These are phyloP conservation scores for Chironomus riparius DNA, from an alignment of 2,888 invertebrate genomes.

Conservation along the genomic window DNA sequence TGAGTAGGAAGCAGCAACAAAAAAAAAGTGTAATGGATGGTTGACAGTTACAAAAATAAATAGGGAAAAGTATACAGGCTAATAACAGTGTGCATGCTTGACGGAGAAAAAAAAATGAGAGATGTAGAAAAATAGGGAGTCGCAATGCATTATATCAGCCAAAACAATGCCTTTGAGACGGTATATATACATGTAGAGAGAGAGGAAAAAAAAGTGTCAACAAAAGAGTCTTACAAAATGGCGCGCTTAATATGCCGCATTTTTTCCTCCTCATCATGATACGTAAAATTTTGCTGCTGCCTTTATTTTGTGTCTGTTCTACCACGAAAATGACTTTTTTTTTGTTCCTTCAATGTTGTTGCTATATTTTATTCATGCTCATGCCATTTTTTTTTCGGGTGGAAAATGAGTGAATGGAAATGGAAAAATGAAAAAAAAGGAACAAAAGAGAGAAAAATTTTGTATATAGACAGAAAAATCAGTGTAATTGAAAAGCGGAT, in stretches of 20 bases:
- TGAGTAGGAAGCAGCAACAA: background rate
- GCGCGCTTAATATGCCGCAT: background rate
- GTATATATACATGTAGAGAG: background rate
- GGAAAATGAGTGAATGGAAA: too few relatives aligned
- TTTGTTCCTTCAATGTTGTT: background rate
- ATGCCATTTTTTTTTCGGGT: too few relatives aligned
- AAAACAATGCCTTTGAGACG: background rate
- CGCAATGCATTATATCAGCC: background rate
- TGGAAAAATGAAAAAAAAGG: too few relatives aligned
- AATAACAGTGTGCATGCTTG: background rate
- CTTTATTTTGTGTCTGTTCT: background rate
- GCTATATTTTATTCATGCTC: background rate
- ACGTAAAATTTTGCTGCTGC: background rate
- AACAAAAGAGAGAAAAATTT: too few relatives aligned
- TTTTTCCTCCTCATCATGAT: background rate
- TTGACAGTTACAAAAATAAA: slow-evolving; percentile 2
- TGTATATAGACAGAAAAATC: too few relatives aligned
- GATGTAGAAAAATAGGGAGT: background rate
- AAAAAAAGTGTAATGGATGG: slow-evolving; percentile 13
- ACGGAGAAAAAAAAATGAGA: background rate
- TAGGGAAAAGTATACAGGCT: background rate
- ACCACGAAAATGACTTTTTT: background rate
- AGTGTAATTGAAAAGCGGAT: too few relatives aligned
- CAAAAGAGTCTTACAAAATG: slow-evolving; percentile 11
- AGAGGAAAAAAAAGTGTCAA: slow-evolving; percentile 3